A percentile compares a stretch with the other conserved stretches of the same genome.
Evolutionary conservation across 2,797 vertebrate genomes (phyloP).

Genomic region (Eupleurogrammus muticus): DNA sequence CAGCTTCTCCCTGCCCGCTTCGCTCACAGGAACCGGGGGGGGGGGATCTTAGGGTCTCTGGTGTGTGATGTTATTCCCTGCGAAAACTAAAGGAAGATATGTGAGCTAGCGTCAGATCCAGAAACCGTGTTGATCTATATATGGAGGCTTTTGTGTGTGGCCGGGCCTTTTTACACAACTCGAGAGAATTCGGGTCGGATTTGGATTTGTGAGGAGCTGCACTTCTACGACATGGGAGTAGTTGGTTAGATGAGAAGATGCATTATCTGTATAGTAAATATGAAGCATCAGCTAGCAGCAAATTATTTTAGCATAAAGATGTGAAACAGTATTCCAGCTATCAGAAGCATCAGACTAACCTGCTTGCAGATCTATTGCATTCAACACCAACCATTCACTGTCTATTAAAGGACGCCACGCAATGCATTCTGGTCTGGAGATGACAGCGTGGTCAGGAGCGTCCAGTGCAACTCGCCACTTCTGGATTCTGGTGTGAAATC

Average conservation of each 20-base stretch:
- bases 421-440: too few relatives aligned
- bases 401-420: too few relatives aligned
- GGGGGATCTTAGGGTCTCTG: slow-evolving; percentile 54
- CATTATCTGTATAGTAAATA: neutral
- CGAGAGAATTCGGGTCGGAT: neutral
- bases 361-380: too few relatives aligned
- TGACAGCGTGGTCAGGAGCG: too few relatives aligned
- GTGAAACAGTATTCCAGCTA: neutral
- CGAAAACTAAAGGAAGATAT: slow-evolving; percentile 55
- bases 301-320: neutral
- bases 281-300: neutral
- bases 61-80: slow-evolving; percentile 55
- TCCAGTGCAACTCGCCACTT: too few relatives aligned
- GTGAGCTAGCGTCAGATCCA: slow-evolving; percentile 52
- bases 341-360: too few relatives aligned
- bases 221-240: slow-evolving; percentile 17
- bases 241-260: neutral
- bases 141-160: slow-evolving; percentile 22
- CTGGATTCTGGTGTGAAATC: too few relatives aligned
- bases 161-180: slow-evolving; percentile 22
- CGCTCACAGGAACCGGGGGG: slow-evolving; percentile 49
- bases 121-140: slow-evolving; percentile 19
- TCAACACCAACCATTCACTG: too few relatives aligned
- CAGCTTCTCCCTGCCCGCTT: slow-evolving; percentile 57
- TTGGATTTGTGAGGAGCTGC: neutral